A percentile compares a stretch with the other conserved stretches of the same genome.
phyloP scores from a whole-genome alignment of 1,140 invertebrate species.

The Apolygus lucorum region DNA sequence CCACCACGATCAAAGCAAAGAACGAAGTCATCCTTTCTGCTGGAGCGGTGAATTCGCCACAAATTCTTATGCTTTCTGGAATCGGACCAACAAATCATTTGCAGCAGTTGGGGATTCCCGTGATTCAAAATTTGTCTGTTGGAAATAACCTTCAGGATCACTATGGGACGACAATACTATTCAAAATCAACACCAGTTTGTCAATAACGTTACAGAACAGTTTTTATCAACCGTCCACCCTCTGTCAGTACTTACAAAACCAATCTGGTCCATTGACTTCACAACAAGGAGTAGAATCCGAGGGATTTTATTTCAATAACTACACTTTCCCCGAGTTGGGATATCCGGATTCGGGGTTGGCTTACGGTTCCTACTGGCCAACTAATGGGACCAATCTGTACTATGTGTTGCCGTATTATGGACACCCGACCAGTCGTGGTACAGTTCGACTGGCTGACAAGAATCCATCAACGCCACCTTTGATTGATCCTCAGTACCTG shows the following conservation, averaged over 20 bases:
- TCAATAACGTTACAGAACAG: slow-evolving; percentile 37
- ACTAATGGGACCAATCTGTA: slow-evolving; percentile 39
- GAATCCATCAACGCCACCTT: slow-evolving; percentile 51
- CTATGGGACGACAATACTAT: slow-evolving; percentile 52
- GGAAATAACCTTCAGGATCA: slow-evolving; percentile 47
- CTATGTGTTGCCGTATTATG: slow-evolving; percentile 50
- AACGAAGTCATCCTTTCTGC: slow-evolving; percentile 59
- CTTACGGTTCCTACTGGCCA: slow-evolving; percentile 32
- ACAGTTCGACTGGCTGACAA: slow-evolving; percentile 46
- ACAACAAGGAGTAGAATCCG: not conserved
- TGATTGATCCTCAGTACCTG: slow-evolving; percentile 60
- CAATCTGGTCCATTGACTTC: slow-evolving; percentile 40
- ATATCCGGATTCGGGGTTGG: slow-evolving; percentile 40
- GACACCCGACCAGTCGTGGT: slow-evolving; percentile 66
- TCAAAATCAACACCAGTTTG: slow-evolving; percentile 47
- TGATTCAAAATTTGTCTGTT: slow-evolving; percentile 38
- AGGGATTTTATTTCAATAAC: not conserved
- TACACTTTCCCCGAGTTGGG: slow-evolving; percentile 13
- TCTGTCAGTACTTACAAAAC: slow-evolving; percentile 47
- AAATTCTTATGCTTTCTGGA: slow-evolving; percentile 68
- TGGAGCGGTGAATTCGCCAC: slow-evolving; percentile 57
- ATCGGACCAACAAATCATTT: slow-evolving; percentile 32
- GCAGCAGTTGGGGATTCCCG: slow-evolving; percentile 32
- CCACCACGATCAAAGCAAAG: slow-evolving; percentile 38
- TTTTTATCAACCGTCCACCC: slow-evolving; percentile 45